Conservation (phyloP, 2,797 vertebrate species). For the Hozukius guyotensis region DNA sequence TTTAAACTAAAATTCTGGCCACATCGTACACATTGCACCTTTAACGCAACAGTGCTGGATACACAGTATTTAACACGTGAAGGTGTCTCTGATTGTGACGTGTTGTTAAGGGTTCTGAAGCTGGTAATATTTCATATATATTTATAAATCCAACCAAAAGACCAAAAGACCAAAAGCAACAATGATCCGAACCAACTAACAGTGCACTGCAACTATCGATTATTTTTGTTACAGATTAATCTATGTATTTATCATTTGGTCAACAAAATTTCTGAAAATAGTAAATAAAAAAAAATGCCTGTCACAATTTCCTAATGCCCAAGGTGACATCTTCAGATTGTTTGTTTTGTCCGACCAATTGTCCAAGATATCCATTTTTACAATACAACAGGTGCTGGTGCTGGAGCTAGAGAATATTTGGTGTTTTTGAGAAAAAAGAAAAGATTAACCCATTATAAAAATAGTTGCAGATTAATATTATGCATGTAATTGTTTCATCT, state of each 20-base stretch:
- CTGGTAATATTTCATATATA: background rate
- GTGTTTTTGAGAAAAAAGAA: background rate
- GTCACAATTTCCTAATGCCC: background rate
- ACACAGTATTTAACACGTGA: background rate
- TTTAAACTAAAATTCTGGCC: too few species aligned
- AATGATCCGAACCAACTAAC: background rate
- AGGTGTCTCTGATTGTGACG: background rate
- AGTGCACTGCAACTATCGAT: fast-evolving
- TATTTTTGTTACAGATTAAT: background rate
- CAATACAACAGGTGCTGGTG: background rate
- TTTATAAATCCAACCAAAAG: background rate
- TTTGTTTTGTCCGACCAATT: background rate
- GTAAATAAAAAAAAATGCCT: background rate
- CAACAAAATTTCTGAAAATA: background rate
- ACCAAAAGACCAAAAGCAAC: background rate
- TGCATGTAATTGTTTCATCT: background rate
- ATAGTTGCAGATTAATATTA: background rate
- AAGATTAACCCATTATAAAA: background rate
- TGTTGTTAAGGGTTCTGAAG: background rate
- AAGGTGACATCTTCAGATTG: background rate
- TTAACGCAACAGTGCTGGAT: background rate
- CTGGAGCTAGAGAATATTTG: background rate
- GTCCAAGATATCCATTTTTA: background rate
- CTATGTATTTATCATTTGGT: background rate
- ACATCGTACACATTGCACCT: background rate